These are phyloP conservation scores for Hippopotamyrus pictus DNA, from an alignment of 2,797 vertebrate species.

Conservation along the genomic window DNA sequence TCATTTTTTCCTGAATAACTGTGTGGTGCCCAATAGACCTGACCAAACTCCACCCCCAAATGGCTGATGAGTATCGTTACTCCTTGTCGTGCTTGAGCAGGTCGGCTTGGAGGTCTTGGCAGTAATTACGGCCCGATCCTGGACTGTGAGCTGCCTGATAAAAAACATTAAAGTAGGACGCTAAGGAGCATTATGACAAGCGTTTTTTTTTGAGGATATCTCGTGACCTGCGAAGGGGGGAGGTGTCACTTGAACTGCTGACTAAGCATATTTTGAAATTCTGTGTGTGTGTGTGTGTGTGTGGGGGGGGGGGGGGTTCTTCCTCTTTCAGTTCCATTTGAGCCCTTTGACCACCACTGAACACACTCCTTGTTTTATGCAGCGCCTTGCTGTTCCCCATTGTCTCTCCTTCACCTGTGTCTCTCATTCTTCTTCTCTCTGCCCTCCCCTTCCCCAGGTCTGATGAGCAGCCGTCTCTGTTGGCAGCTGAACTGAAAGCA, in stretches of 20 bases:
- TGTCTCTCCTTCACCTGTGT: neutral
- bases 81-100: neutral
- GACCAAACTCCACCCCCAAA: neutral
- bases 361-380: neutral
- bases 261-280: neutral
- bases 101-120: neutral
- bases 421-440: neutral
- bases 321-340: neutral
- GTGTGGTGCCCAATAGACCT: neutral
- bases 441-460: constrained; percentile 47
- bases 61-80: neutral
- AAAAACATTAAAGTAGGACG: neutral
- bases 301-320: neutral
- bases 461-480: constrained; percentile 55
- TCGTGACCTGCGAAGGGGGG: neutral
- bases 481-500: constrained; percentile 84
- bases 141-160: neutral
- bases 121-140: neutral
- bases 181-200: neutral
- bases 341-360: neutral
- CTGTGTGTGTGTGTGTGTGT: neutral
- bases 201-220: neutral
- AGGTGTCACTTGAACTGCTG: neutral
- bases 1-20: neutral
- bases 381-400: neutral